Evolutionary conservation across 2,888 invertebrate genomes (phyloP), one percentile per base, ranked within the genome.

Genomic region (Micropterix aruncella): DNA sequence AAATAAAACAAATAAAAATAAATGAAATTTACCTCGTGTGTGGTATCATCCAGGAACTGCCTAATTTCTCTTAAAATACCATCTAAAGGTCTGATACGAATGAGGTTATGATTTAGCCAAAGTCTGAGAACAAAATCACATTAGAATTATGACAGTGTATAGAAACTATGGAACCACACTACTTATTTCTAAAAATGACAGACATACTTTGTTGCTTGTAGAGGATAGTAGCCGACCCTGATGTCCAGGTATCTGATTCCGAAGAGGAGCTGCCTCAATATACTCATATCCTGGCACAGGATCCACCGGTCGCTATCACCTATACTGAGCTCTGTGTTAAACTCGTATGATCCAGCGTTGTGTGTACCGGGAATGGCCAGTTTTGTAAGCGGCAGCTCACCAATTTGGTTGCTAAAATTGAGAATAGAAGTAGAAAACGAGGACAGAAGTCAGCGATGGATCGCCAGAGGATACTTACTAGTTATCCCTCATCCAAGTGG

Each of bases 171-270:
- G n/a, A n/a, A n/a, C n/a, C n/a, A n/a, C n/a, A n/a, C n/a, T n/a
- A n/a, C n/a, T n/a, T n/a, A n/a, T n/a, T n/a, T n/a, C n/a, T n/a
- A n/a, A n/a, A n/a, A n/a, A n/a, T n/a, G n/a, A n/a, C n/a, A n/a
- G n/a, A n/a, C n/a, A n/a, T n/a, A n/a, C n/a, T n/a, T n/a, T n/a
- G n/a, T n/a, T 51, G 69, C 68, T 45, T 61, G 60, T 7, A 58
- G 56, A 1, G 51, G 44, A 45, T 68, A 83, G 62, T 78, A 86
- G 48, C 84, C 87, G 50, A 90, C 74, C 53, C 88, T 76, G 44
- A 90, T 73, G 60, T 90, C 89, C 42, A 90, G 67, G 62, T 86
- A 89, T 56, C 90, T 72, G 54, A 88, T 80, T 43, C 90, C 90
- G 57, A 84, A 82, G 1, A 86, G 81, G n/a, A 91, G 70, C 56